Percentiles rank a stretch among this genome's conserved stretches.
Evolutionary conservation across 2,113 vertebrate species (phyloP).

Genomic region (Sebastes schlegelii): DNA sequence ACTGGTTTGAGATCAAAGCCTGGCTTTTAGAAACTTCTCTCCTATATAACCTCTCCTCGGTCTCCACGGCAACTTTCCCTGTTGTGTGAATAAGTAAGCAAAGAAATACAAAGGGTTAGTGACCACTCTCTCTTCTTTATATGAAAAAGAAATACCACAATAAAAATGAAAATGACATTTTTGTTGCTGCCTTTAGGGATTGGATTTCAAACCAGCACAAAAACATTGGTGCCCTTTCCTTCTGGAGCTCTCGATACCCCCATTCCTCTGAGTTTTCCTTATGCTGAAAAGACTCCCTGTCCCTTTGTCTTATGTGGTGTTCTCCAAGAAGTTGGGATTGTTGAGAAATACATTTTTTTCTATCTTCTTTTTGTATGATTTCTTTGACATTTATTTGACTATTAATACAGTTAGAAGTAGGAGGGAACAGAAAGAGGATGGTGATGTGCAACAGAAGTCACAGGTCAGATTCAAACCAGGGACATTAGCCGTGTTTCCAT

Average conservation of each 20-base stretch:
- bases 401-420: neutral
- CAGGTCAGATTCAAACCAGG: constrained; percentile 1
- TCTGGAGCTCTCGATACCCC: neutral
- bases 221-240: constrained; percentile 10
- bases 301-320: constrained; percentile 17
- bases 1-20: constrained; percentile 44
- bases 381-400: neutral
- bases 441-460: constrained; percentile 1
- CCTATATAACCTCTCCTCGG: neutral
- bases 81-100: constrained; percentile 49
- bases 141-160: constrained; percentile 40
- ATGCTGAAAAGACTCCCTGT: neutral
- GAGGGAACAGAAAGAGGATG: neutral
- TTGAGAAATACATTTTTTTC: constrained; percentile 3
- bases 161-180: constrained; percentile 38
- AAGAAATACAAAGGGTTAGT: constrained; percentile 29
- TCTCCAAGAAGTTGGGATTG: neutral
- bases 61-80: constrained; percentile 28
- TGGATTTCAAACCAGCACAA: constrained; percentile 33
- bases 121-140: constrained; percentile 28
- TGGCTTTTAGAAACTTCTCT: constrained; percentile 3
- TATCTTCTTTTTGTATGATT: neutral
- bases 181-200: neutral
- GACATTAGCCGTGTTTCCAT: too few species aligned
- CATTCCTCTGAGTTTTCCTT: neutral